Evolutionary conservation across 2,888 invertebrate genomes (phyloP), one percentile per base, ranked within the genome.

Genomic region (Caenorhabditis japonica): DNA sequence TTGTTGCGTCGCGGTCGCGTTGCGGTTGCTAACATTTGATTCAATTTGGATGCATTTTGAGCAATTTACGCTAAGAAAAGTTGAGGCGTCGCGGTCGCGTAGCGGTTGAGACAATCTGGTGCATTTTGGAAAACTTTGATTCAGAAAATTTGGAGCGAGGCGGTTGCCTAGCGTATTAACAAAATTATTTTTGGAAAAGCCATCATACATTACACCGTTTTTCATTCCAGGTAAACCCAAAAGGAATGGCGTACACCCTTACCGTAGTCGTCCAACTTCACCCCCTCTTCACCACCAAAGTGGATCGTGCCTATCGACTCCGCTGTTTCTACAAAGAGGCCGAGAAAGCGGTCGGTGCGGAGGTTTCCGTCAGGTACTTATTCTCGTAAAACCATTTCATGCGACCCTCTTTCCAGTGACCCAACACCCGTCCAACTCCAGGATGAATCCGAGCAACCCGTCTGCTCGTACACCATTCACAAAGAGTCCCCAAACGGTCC

Each of bases 241-340:
- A 76, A 41, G 85, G 86, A 44, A 81, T 86, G 74, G 77, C 83
- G 13, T 86, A 85, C 68, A 75, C 77, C 12, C 77, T 84, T 72
- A 86, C 86, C n/a, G 79, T 86, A n/a, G 76, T 87, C 23, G 85
- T 87, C 8, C 86, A 86, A 64, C 71, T 86, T 36, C 86, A 86
- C 77, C 86, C 86, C 7, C 79, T 86, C 4, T 82, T 82, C 61
- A 81, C 80, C n/a, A 82, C 82, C 2, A 77, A 78, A 69, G 84
- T 86, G 15, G 86, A 86, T 53, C 72, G 85, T 33, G 86, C 86
- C 10, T 86, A 84, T 73, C 80, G 83, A 47, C 86, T 86, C 25
- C 77, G 82, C 21, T 86, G 86, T 49, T 84, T 85, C 76, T 86
- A 86, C 75, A 81, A 79, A 73, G 86, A 85, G 60, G 64, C 77